phyloP scores from a whole-genome alignment of 2,888 invertebrate genomes.

The Epistrophe grossulariae region DNA sequence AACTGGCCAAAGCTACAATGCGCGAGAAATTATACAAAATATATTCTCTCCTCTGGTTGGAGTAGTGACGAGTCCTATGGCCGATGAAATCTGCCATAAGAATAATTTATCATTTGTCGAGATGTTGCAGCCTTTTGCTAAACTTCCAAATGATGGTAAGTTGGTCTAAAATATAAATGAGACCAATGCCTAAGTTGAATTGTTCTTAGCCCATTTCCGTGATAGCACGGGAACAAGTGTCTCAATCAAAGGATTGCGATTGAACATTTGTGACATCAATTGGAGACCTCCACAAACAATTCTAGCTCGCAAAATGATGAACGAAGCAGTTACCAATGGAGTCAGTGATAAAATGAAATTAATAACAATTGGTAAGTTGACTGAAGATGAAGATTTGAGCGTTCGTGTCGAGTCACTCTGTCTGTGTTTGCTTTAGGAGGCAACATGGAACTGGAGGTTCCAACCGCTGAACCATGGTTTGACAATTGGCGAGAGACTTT shows the following conservation, averaged over 20 bases:
- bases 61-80: slow-evolving; percentile 92
- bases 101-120: slow-evolving; percentile 96
- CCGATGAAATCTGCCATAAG: slow-evolving; percentile 93
- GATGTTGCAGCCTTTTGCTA: slow-evolving; percentile 94
- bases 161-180: slow-evolving; percentile 20
- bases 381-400: background rate
- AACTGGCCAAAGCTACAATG: slow-evolving; percentile 87
- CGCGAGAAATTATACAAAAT: slow-evolving; percentile 94
- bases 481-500: slow-evolving; percentile 97
- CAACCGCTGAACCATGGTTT: slow-evolving; percentile 95
- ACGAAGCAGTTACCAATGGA: slow-evolving; percentile 90
- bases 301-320: slow-evolving; percentile 92
- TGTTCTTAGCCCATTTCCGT: slow-evolving; percentile 89
- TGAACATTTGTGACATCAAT: slow-evolving; percentile 92
- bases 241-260: slow-evolving; percentile 89
- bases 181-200: background rate
- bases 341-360: slow-evolving; percentile 85
- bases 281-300: slow-evolving; percentile 92
- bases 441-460: slow-evolving; percentile 87
- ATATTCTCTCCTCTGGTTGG: slow-evolving; percentile 96
- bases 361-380: slow-evolving; percentile 85
- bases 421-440: slow-evolving; percentile 78
- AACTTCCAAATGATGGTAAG: slow-evolving; percentile 89
- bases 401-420: background rate
- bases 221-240: slow-evolving; percentile 92